Evolutionary conservation across 2,888 invertebrate genomes (phyloP), one percentile per base, ranked within the genome.

Genomic region (Dascillus cervinus): DNA sequence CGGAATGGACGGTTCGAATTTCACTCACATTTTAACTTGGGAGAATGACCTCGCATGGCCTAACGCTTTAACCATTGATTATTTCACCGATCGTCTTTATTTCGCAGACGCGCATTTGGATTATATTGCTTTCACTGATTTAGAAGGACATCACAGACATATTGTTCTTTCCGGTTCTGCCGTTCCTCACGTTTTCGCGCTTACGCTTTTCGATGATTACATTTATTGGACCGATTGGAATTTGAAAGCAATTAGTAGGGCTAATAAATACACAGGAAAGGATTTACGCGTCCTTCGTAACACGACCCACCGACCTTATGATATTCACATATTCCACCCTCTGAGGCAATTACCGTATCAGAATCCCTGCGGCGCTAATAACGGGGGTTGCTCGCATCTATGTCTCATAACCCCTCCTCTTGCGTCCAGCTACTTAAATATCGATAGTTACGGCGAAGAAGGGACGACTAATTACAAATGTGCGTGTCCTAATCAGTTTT

Each of bases 151-250:
- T 42, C 82, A 91, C 56, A 72, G 90, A 3, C 86, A 88, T 55
- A 76, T 83, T 30, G 89, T 85, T 0, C 56, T 94, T 2, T 81
- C 83, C 0, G 90, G 90, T 9, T 63, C 70, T 2, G 69, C 77
- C 26, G 94, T 96, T 1, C 96, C 97, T 0, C 97, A 98, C 60
- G 92, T 96, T 0, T 98, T 95, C 53, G 95, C 96, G 0, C 69
- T 98, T 23, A 82, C 87, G 5, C 72, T 96, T 0, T 96, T 98
- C 60, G 97, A 96, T 54, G 94, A 96, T 52, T 81, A 74, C 49
- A 73, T 89, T 11, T 98, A 84, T 66, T 98, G 96, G 95, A 91
- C 95, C 1, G 98, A 98, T 60, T 98, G 98, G 97, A 97, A 97
- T 61, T 66, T 91, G 27, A 94, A 94, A 60, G 87, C 87, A 0